A percentile compares a stretch with the other conserved stretches of the same genome.
Conservation (phyloP, 2,797 vertebrate species). For the Lutjanus argentimaculatus region DNA sequence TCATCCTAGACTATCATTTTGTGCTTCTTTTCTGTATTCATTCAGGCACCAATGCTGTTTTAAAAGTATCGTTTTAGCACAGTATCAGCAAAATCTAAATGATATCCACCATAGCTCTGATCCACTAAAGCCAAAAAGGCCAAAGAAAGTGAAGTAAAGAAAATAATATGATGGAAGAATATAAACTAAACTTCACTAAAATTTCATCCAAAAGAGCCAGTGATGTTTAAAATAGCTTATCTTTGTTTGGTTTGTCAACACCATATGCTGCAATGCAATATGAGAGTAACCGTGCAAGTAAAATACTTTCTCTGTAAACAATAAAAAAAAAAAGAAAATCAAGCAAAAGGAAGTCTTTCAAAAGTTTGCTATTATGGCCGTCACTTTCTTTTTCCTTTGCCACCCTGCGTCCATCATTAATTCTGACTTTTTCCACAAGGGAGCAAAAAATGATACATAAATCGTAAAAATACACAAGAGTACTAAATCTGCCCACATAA, state of each 20-base stretch:
- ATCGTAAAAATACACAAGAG: constrained; percentile 72
- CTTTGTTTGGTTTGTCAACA: not conserved
- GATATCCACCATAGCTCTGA: too few relatives aligned
- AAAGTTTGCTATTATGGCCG: constrained; percentile 54
- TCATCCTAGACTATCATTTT: too few relatives aligned
- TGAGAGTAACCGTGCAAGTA: not conserved
- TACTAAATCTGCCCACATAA: constrained; percentile 74
- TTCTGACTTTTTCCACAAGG: constrained; percentile 70
- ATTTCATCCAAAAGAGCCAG: not conserved
- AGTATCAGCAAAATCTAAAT: too few relatives aligned
- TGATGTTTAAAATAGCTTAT: not conserved
- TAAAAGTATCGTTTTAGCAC: too few relatives aligned
- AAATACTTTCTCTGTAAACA: not conserved
- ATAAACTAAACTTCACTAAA: constrained; percentile 22
- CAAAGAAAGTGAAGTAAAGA: constrained; percentile 4
- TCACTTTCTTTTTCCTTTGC: constrained; percentile 49
- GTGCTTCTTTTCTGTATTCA: too few relatives aligned
- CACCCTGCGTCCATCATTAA: constrained; percentile 58
- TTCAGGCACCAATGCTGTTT: too few relatives aligned
- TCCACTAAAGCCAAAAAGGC: not conserved
- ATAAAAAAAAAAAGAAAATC: not conserved
- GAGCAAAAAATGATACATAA: constrained; percentile 70
- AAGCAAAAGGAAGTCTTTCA: constrained; percentile 41
- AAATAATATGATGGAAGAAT: constrained; percentile 8
- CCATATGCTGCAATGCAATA: not conserved